These are phyloP conservation scores for Scytalopus superciliaris DNA, from an alignment of 2,113 vertebrate genomes.

Conservation along the genomic window DNA sequence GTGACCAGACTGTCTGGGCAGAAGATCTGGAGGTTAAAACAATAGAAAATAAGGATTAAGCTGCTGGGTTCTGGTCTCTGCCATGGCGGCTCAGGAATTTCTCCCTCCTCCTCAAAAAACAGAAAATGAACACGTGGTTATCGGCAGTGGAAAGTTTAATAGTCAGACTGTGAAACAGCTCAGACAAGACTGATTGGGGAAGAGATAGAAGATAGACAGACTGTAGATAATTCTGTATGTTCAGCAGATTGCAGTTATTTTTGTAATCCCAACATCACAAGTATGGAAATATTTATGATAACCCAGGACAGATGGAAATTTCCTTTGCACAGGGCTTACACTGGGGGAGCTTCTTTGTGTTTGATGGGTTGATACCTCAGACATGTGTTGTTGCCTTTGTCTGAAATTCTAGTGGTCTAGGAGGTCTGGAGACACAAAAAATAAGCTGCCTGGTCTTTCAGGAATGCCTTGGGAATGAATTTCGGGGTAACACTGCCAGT, in stretches of 20 bases:
- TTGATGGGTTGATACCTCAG: not conserved
- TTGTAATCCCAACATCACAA: not conserved
- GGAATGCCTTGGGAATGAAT: not conserved
- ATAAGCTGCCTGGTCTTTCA: not conserved
- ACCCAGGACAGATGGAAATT: constrained; percentile 44
- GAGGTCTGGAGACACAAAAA: not conserved
- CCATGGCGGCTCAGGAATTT: not conserved
- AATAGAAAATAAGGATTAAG: not conserved
- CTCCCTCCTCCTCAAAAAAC: not conserved
- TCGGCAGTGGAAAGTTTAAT: not conserved
- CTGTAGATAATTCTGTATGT: constrained; percentile 10
- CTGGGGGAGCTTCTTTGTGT: not conserved
- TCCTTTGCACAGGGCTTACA: not conserved
- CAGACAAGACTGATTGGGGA: constrained; percentile 12
- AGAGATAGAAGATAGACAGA: constrained; percentile 23
- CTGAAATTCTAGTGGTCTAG: not conserved
- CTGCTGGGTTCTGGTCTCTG: not conserved
- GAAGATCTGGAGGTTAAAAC: not conserved
- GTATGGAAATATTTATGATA: constrained; percentile 48
- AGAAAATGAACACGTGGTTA: not conserved
- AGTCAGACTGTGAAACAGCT: not conserved
- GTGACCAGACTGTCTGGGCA: not conserved
- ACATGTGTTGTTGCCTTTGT: not conserved
- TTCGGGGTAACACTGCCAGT: not conserved
- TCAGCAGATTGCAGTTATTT: constrained; percentile 28